Evolutionary conservation across 2,797 vertebrate genomes (phyloP).

Genomic region (Sorex maritimensis): DNA sequence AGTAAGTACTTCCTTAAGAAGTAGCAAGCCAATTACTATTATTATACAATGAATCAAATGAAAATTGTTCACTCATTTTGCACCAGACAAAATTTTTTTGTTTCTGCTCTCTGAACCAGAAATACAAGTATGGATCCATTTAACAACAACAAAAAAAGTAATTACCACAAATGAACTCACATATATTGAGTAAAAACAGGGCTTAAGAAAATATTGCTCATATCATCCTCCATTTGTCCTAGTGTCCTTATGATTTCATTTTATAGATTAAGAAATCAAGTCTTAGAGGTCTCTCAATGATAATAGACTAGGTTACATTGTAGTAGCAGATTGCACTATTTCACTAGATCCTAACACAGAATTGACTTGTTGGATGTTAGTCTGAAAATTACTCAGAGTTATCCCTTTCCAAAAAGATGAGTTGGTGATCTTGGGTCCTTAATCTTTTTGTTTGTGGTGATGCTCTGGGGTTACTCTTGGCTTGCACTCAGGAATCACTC

Average conservation of each 20-base stretch:
- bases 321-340: constrained; percentile 31
- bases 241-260: neutral
- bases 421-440: neutral
- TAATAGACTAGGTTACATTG: neutral
- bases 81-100: neutral
- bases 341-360: neutral
- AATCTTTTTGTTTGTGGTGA: too few species aligned
- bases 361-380: neutral
- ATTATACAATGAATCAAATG: neutral
- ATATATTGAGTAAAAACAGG: neutral
- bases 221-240: neutral
- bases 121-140: neutral
- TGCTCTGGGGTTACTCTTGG: too few species aligned
- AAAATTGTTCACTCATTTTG: neutral
- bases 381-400: neutral
- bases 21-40: neutral
- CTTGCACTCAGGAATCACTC: too few species aligned
- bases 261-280: neutral
- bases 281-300: neutral
- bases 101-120: neutral
- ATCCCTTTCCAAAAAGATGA: neutral
- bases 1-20: neutral
- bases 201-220: neutral
- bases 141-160: constrained; percentile 8
- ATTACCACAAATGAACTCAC: neutral